Conservation (phyloP, 1,140 invertebrate species). For the Pachyrhynchus sulphureomaculatus region DNA sequence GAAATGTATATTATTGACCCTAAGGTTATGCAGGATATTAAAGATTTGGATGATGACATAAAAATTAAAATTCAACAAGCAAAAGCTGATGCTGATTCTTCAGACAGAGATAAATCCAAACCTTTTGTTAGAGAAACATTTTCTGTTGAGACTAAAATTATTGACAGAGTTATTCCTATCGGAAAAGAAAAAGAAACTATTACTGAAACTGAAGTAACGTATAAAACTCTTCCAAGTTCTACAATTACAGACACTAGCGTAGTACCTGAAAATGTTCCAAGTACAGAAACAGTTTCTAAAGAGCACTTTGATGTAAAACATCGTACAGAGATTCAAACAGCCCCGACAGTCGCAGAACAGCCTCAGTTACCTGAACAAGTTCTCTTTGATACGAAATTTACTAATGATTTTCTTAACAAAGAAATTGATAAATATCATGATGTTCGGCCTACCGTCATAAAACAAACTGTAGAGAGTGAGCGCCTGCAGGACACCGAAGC, state of each 20-base stretch:
- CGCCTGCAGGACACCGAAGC: not conserved
- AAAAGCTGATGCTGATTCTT: conserved; percentile 5
- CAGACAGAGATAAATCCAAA: conserved; percentile 11
- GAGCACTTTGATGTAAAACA: too few relatives aligned
- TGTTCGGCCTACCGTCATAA: conserved; percentile 21
- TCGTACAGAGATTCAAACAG: too few relatives aligned
- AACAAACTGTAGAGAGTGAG: not conserved
- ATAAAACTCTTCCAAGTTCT: not conserved
- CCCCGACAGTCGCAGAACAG: too few relatives aligned
- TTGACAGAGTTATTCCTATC: conserved; percentile 13
- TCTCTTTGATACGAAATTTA: conserved; percentile 13
- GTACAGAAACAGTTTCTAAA: too few relatives aligned
- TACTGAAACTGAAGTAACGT: conserved; percentile 19
- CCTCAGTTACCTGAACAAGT: not conserved
- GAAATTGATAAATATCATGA: conserved; percentile 38
- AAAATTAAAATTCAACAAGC: conserved; percentile 19
- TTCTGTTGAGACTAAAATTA: conserved; percentile 18
- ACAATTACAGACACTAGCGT: too few relatives aligned
- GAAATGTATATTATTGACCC: conserved; percentile 28
- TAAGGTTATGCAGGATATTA: conserved; percentile 12
- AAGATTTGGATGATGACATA: conserved; percentile 26
- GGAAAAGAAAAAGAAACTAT: conserved; percentile 12
- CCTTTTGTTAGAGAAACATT: conserved; percentile 27
- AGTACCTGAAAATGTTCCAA: too few relatives aligned
- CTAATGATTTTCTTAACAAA: conserved; percentile 25